phyloP scores from a whole-genome alignment of 2,113 vertebrate genomes.

The Phrynocephalus versicolor region DNA sequence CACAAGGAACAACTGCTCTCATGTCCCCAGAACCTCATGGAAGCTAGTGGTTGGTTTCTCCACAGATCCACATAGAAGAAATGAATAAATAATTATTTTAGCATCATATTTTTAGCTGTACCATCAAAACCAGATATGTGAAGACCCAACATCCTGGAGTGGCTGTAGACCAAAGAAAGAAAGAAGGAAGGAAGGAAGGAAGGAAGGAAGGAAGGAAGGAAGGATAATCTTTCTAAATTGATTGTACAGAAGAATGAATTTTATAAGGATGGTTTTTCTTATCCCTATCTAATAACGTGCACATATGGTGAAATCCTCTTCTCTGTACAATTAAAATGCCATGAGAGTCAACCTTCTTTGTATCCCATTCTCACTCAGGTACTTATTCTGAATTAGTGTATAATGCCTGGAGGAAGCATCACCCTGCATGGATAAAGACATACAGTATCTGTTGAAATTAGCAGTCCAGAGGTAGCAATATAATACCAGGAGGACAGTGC shows the following conservation, averaged over 20 bases:
- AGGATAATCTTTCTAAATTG: neutral
- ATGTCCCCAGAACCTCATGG: neutral
- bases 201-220: no score
- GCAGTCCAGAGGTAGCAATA: neutral
- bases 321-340: neutral
- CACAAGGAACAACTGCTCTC: neutral
- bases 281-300: neutral
- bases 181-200: no score
- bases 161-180: neutral
- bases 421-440: neutral
- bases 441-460: neutral
- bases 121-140: neutral
- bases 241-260: neutral
- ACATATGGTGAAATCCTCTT: neutral
- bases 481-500: neutral
- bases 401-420: neutral
- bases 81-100: neutral
- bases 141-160: neutral
- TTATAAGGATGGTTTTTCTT: neutral
- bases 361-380: neutral
- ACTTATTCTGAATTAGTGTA: neutral
- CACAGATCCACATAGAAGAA: neutral
- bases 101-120: neutral
- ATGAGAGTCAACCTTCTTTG: neutral
- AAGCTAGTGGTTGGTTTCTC: neutral